phyloP scores from a whole-genome alignment of 2,888 invertebrate genomes.

The Nomada hirtipes region DNA sequence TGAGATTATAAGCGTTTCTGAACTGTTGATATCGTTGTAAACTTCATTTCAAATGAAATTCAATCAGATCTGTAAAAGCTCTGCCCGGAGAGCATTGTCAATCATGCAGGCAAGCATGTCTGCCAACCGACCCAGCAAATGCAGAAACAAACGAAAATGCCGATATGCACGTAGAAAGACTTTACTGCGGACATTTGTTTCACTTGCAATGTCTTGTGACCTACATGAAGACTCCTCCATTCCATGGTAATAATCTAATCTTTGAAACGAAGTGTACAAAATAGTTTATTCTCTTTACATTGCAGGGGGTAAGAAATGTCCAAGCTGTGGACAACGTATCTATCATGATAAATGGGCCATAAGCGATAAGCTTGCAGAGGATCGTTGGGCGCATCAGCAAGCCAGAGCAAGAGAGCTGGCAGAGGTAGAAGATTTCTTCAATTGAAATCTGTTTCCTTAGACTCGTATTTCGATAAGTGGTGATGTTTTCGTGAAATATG shows the following conservation, averaged over 20 bases:
- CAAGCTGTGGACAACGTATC: slow-evolving; percentile 87
- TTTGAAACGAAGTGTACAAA: background rate
- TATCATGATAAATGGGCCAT: slow-evolving; percentile 91
- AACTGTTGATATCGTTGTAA: background rate
- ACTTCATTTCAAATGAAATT: background rate
- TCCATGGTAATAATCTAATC: slow-evolving; percentile 85
- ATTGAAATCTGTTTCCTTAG: slow-evolving; percentile 76
- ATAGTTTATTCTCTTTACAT: slow-evolving; percentile 38
- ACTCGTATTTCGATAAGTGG: background rate
- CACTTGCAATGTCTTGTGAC: slow-evolving; percentile 89
- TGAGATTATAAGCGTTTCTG: background rate
- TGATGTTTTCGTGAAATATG: slow-evolving; percentile 6
- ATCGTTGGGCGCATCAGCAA: slow-evolving; percentile 92
- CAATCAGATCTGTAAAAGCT: slow-evolving; percentile 86
- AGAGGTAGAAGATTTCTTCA: slow-evolving; percentile 91
- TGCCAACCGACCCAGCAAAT: slow-evolving; percentile 86
- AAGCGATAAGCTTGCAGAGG: slow-evolving; percentile 89
- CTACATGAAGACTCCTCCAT: slow-evolving; percentile 90
- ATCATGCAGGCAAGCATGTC: slow-evolving; percentile 87
- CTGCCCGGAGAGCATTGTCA: slow-evolving; percentile 88
- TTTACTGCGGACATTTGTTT: slow-evolving; percentile 91
- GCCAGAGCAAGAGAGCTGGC: slow-evolving; percentile 90
- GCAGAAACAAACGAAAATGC: slow-evolving; percentile 86
- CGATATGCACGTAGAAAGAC: slow-evolving; percentile 88
- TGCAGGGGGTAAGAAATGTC: slow-evolving; percentile 89